Base-by-base conservation (phyloP, 2,888 invertebrate species). In the Boloria euphrosyne region DNA sequence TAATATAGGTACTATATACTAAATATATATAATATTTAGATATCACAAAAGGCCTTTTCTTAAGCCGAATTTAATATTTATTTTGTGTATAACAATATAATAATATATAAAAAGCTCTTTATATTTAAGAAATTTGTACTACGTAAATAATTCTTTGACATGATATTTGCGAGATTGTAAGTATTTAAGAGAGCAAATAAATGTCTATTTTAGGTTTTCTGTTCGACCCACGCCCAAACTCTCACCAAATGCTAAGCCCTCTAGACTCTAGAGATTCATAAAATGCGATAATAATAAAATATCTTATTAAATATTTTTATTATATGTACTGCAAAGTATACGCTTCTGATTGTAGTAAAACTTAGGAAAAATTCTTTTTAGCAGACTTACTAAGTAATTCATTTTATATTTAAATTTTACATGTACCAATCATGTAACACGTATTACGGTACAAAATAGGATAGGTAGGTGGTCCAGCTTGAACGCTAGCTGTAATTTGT, bases 301-400 rank as follows among this genome's bases (percentile, higher is more conserved):
- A 58, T 59, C 58, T 58, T 44, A 58, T 58, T 31, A 64, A 58
- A 58, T 49, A 22, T 38, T 63, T 65, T 46, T n/a, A n/a, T n/a
- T n/a, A n/a, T n/a, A n/a, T n/a, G 13, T 55, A 58, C 18, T 54
- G n/a, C 47, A 16, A 18, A 38, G 10, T 38, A 10, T 46, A n/a
- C 44, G n/a, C 14, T n/a, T 46, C 55, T 38, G 7, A 55, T 44
- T 13, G 14, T 58, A 58, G 47, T 27, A 58, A 58, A 16, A 27
- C n/a, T 58, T 49, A 31, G 31, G 13, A 53, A 31, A 57, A 44
- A 43, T 22, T 55, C 2, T 44, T 18, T 44, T 13, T 10, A 14
- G 14, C 0, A 44, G 13, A 46, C 44, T 27, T 57, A 38, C 31
- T 38, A 38, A 38, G 44, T 46, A 27, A 46, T 3, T 13, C 46